Conservation (phyloP, 1,140 invertebrate species). For the Euglossa dilemma region DNA sequence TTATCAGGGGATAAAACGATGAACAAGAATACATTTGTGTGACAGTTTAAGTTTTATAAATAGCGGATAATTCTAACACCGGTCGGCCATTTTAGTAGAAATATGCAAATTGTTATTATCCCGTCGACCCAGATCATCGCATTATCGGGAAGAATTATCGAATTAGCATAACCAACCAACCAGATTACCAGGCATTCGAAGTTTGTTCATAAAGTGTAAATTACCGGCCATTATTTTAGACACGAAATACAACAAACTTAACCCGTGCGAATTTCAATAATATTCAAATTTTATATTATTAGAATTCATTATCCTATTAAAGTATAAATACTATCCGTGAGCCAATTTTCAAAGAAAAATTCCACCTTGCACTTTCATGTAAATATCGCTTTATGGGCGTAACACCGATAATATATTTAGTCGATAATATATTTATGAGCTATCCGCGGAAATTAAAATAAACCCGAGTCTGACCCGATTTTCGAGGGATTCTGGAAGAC, state of each 20-base stretch:
- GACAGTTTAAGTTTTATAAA: conserved; percentile 1
- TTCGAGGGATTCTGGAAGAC: too few relatives aligned
- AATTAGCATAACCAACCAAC: background rate
- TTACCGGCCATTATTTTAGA: background rate
- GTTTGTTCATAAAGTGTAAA: background rate
- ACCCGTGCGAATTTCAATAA: too few relatives aligned
- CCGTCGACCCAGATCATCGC: background rate
- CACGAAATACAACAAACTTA: background rate
- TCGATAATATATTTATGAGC: too few relatives aligned
- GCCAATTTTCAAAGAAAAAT: too few relatives aligned
- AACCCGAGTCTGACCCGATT: too few relatives aligned
- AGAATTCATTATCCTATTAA: too few relatives aligned
- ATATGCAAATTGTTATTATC: conserved; percentile 10
- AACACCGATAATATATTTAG: too few relatives aligned
- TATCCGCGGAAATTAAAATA: too few relatives aligned
- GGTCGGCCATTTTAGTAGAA: background rate
- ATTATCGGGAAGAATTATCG: conserved; percentile 28
- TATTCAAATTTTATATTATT: too few relatives aligned
- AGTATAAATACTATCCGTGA: too few relatives aligned
- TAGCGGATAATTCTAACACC: background rate
- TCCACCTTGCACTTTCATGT: too few relatives aligned
- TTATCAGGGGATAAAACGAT: conserved; percentile 2
- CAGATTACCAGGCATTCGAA: background rate
- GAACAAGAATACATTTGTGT: background rate
- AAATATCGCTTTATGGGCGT: too few relatives aligned